These are phyloP conservation scores for Tragelaphus imberbis DNA, from an alignment of 2,113 vertebrate genomes.

Conservation along the genomic window DNA sequence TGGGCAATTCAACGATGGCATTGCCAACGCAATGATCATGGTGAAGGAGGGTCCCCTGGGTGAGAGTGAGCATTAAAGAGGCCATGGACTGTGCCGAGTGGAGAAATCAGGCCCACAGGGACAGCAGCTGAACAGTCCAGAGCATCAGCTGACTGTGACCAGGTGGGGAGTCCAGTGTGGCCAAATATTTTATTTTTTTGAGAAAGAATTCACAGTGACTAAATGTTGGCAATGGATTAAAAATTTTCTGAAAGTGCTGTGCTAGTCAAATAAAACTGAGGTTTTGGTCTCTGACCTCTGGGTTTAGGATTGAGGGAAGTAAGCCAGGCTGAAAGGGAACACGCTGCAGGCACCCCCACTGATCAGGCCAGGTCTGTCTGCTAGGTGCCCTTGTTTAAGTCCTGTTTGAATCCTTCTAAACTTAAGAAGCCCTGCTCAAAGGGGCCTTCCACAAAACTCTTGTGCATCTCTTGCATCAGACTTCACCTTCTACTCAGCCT, in stretches of 20 bases:
- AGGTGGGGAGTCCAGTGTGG: neutral
- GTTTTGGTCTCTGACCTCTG: neutral
- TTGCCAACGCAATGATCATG: neutral
- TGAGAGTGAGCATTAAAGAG: fast-evolving
- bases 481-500: neutral
- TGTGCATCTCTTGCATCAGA: neutral
- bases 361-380: neutral
- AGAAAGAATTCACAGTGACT: neutral
- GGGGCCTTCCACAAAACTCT: no score
- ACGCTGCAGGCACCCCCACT: fast-evolving
- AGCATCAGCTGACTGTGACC: neutral
- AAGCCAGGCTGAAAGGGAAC: neutral
- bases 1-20: neutral
- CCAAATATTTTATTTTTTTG: neutral
- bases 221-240: neutral
- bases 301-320: neutral
- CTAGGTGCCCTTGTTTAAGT: no score
- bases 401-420: neutral
- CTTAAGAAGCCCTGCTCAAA: neutral
- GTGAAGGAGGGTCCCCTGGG: neutral
- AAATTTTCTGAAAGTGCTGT: neutral
- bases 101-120: neutral
- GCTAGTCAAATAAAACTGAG: neutral
- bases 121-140: neutral
- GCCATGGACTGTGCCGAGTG: neutral